Evolutionary conservation across 2,113 vertebrate genomes (phyloP), one percentile per base, ranked within the genome.

Genomic region (Tragelaphus buxtoni): DNA sequence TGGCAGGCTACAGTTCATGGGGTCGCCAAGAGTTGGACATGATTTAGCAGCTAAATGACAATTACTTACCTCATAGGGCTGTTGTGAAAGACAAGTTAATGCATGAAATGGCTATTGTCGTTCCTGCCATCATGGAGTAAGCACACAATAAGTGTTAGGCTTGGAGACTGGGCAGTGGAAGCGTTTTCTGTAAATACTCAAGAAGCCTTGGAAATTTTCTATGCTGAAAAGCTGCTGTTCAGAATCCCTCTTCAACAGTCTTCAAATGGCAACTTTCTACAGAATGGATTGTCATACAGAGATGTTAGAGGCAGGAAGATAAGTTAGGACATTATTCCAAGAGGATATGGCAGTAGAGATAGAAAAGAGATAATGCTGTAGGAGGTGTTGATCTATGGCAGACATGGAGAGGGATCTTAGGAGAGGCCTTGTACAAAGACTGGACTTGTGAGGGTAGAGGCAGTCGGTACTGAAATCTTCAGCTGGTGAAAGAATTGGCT

Each of bases 141-240:
- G 32, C 45, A 3, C 18, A 49, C 51, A 4, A 1, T 47, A 81
- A 89, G 20, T 17, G 11, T 69, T 58, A 53, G 42, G 11, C 42
- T 61, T 32, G 51, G 82, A 32, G 6, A 4, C n/a, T 22, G 4
- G 3, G 32, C 47, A 3, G 0, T 3, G 2, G n/a, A 3, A 18
- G 42, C 35, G 11, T 56, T 87, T 90, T 94, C 92, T 63, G n/a
- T 86, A 77, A 97, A 81, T 32, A 65, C 49, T 26, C 26, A 80
- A 55, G 85, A 82, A 83, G 30, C 20, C 49, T 61, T 45, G 74
- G 55, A 80, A 90, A 72, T 45, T 26, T 90, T 28, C 16, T 26
- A 45, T 32, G 30, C n/a, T 74, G 16, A 20, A 39, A 92, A 92
- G 58, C 42, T 80, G 26, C 58, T 87, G 11, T 42, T 76, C n/a